These are phyloP conservation scores for Lophotriccus pileatus DNA, from an alignment of 2,797 vertebrate genomes.

Conservation along the genomic window DNA sequence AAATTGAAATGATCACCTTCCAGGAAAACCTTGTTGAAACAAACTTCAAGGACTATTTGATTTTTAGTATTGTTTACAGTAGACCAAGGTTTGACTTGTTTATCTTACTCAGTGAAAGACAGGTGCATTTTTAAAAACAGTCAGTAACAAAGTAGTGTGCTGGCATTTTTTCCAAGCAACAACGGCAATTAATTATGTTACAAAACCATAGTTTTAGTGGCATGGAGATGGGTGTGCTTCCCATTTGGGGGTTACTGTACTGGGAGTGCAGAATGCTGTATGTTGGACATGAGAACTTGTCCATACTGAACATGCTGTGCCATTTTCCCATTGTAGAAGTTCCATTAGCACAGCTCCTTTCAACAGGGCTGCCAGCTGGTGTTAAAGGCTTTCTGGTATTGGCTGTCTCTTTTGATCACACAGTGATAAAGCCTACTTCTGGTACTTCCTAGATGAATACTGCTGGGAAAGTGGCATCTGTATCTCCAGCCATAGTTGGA, in stretches of 20 bases:
- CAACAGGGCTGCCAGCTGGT: background rate
- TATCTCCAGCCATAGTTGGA: background rate
- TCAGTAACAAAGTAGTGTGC: background rate
- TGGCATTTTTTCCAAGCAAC: background rate
- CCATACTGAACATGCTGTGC: background rate
- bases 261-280: background rate
- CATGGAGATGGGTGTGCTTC: background rate
- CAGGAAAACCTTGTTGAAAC: background rate
- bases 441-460: background rate
- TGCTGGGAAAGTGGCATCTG: background rate
- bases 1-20: background rate
- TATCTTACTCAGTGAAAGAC: background rate
- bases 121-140: background rate
- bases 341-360: background rate
- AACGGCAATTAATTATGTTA: background rate
- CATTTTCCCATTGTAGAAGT: background rate
- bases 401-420: background rate
- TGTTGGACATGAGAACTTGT: background rate
- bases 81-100: background rate
- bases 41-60: background rate
- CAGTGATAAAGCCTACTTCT: background rate
- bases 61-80: background rate
- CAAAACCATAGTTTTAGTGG: accelerated
- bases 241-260: background rate
- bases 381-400: background rate